Evolutionary conservation across 2,797 vertebrate species (phyloP).

Genomic region (Dromococcyx pavoninus): DNA sequence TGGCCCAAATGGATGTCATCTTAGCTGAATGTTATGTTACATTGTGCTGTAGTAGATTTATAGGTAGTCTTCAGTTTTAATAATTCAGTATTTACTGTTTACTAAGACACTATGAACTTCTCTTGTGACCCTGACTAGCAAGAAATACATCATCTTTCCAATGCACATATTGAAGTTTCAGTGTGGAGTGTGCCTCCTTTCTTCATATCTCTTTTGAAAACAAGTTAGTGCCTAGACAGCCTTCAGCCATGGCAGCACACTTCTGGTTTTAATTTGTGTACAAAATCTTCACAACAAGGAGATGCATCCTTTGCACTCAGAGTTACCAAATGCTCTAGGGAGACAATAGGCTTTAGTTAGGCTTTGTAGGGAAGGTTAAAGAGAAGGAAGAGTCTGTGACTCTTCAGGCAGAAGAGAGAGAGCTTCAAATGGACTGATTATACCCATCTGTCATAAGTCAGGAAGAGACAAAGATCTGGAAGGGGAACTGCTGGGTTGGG

Average conservation of each 20-base stretch:
- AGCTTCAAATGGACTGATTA: not conserved
- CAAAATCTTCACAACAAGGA: not conserved
- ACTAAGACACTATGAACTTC: not conserved
- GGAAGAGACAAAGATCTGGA: not conserved
- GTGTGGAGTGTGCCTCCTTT: not conserved
- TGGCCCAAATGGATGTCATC: not conserved
- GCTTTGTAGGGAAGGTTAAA: not conserved
- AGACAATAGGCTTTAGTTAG: not conserved
- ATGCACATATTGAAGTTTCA: not conserved
- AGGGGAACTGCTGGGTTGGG: not conserved
- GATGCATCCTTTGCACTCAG: not conserved
- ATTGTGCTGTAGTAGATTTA: not conserved
- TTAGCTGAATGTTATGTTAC: not conserved
- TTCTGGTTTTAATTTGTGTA: not conserved
- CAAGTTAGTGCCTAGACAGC: not conserved
- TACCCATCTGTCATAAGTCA: not conserved
- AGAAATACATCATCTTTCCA: not conserved
- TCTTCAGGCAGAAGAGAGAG: not conserved
- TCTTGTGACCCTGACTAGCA: not conserved
- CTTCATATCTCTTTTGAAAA: not conserved
- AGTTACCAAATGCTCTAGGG: not conserved
- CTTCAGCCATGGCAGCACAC: not conserved
- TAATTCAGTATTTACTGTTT: slow-evolving; percentile 29
- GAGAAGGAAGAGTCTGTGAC: not conserved
- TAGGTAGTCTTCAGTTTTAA: not conserved